Evolutionary conservation across 2,888 invertebrate genomes (phyloP), one percentile per base, ranked within the genome.

Genomic region (Cistogaster globosa): DNA sequence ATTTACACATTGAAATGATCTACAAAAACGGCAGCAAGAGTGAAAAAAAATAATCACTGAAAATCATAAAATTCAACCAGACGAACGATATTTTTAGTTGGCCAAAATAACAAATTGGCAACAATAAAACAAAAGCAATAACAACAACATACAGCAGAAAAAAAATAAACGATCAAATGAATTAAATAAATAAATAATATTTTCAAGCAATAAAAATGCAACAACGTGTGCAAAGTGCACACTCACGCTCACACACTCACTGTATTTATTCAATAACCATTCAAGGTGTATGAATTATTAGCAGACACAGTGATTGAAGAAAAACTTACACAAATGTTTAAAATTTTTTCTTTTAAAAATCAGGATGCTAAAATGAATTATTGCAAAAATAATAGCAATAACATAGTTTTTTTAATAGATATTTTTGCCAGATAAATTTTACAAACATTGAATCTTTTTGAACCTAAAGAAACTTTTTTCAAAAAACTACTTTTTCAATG

Each of bases 31-130:
- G 32, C 42, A 57, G 26, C 69, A 58, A n/a, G 6, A 4, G 18
- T 38, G 18, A 53, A 51, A 45, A 57, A 48, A 26, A 58, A 55
- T 12, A 58, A 55, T 12, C 53, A 62, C 26, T 53, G 48, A 67
- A 60, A 60, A 75, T 51, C 53, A 72, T 9, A 63, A 69, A 81
- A 62, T 12, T 67, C 62, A 76, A 68, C 9, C 68, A 69, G 62
- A 58, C 58, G 63, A 51, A 76, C 63, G 53, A 76, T 63, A 82
- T 65, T 69, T 82, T 71, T 62, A 75, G 76, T 65, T 83, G 81
- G 75, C 71, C 69, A 71, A 77, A 71, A 83, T 83, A 83, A 83
- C 77, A 83, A 72, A 76, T 83, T 83, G 82, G 51, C 83, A 71
- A 76, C 82, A 82, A 82, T 76, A 71, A 82, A 69, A 65, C 32